Evolutionary conservation across 1,140 invertebrate genomes (phyloP).

Genomic region (Drosophila burlai): DNA sequence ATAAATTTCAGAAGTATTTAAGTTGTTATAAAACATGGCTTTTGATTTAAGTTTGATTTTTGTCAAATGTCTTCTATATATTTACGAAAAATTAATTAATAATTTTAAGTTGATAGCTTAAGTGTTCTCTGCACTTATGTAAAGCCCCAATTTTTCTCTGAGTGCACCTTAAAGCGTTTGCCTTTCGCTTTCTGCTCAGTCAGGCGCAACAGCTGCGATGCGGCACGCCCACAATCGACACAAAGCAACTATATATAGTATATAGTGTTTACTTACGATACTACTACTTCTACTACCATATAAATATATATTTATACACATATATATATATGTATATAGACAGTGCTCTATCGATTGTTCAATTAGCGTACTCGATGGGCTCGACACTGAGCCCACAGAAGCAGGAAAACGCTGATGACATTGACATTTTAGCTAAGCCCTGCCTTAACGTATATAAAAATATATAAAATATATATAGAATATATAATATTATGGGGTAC

Average conservation of each 20-base stretch:
- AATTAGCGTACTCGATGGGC: conserved; percentile 72
- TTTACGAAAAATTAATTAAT: background rate
- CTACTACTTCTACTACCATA: conserved; percentile 3
- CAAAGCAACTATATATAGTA: conserved; percentile 35
- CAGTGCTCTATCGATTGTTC: conserved; percentile 74
- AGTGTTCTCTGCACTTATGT: background rate
- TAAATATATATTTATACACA: conserved; percentile 43
- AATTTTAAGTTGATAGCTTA: too few species aligned
- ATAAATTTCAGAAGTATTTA: too few species aligned
- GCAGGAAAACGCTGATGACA: conserved; percentile 54
- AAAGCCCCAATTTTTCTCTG: background rate
- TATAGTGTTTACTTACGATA: conserved; percentile 44
- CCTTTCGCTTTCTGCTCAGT: conserved; percentile 79
- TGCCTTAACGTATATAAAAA: conserved; percentile 21
- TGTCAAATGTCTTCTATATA: too few species aligned
- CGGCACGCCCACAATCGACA: conserved; percentile 57
- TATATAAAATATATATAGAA: conserved; percentile 7
- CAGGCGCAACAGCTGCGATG: conserved; percentile 75
- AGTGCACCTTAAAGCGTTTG: conserved; percentile 38
- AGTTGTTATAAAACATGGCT: too few species aligned
- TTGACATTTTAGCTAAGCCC: conserved; percentile 77
- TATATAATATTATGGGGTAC: background rate
- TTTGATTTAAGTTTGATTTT: too few species aligned
- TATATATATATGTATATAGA: conserved; percentile 25
- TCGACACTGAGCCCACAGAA: conserved; percentile 46